Base-by-base conservation (phyloP, 2,797 vertebrate genomes). In the Notamacropus eugenii region DNA sequence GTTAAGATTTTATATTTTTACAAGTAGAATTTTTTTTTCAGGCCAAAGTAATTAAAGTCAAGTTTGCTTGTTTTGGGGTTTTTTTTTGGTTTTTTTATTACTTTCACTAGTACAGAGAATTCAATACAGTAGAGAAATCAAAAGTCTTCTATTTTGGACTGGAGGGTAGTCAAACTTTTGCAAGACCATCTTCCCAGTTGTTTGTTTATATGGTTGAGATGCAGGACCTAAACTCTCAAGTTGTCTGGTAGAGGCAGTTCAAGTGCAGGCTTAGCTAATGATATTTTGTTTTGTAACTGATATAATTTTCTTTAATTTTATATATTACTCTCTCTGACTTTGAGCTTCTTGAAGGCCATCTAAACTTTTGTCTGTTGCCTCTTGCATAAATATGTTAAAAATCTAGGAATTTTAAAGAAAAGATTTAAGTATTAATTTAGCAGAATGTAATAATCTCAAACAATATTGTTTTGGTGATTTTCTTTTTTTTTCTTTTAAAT, bases 11-110 rank as follows among this genome's bases (percentile, higher is more conserved):
- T 59, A 82, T 55, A 58, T 94, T 22, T 54, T 93, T 91, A 14
- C 40, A 54, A 90, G 50, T 58, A 12, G 31, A 58, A 27, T 58
- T 46, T 58, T 92, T 92, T 54, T 52, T 74, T 57, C 13, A 55
- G 27, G 55, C 1, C 4, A 50, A 29, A 24, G 9, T 82, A 95
- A 95, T 96, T 91, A 97, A 95, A 93, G 46, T 46, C 93, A 92
- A 67, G 74, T 67, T 62, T 62, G 12, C 13, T 62, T 62, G 13
- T 5, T 56, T 56, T 56, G 22, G 29, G 29, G 22, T 56, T 56
- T 56, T 56, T 56, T 56, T 5, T 22, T 0, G 0, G 46, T 95
- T 96, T 87, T 31, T 93, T 19, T 92, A 57, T 34, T 91, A 82
- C 54, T 29, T 57, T 14, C 82, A 46, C 19, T 82, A 46, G 8